Conservation (phyloP, 2,113 vertebrate genomes). For the Ciconia boyciana region DNA sequence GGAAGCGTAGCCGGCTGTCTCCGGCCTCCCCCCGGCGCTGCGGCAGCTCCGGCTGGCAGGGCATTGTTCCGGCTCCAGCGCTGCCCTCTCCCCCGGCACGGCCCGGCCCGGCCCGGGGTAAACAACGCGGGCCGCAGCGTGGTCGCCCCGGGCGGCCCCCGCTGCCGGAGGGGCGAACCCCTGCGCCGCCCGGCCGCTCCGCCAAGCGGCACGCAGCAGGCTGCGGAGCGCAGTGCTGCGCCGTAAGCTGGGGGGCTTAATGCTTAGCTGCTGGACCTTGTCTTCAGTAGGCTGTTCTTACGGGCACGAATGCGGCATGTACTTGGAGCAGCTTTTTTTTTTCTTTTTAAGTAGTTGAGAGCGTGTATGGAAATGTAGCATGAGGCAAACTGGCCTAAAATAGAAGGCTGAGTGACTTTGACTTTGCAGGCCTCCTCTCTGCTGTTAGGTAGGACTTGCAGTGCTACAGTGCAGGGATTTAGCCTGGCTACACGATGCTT, state of each 20-base stretch:
- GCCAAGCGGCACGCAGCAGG: not conserved
- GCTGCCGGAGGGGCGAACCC: rapidly evolving
- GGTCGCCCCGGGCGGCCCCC: not conserved
- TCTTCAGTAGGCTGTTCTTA: not conserved
- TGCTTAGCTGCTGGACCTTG: not conserved
- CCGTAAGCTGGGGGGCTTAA: rapidly evolving
- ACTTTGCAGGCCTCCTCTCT: not conserved
- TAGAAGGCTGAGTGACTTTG: conserved; percentile 2
- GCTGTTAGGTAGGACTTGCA: not conserved
- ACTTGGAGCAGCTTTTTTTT: not conserved
- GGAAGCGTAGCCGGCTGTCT: not conserved
- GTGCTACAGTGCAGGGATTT: not conserved
- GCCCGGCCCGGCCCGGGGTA: not conserved
- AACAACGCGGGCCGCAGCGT: not conserved
- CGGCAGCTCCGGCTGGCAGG: not conserved
- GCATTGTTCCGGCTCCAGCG: not conserved
- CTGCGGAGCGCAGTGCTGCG: not conserved
- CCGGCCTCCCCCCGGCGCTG: not conserved
- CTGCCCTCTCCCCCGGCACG: not conserved
- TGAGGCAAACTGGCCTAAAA: not conserved
- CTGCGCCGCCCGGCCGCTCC: too few species aligned
- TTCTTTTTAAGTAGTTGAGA: not conserved
- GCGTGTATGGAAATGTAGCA: rapidly evolving
- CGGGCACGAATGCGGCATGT: rapidly evolving
- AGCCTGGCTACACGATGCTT: not conserved